phyloP scores from a whole-genome alignment of 1,140 invertebrate genomes.

The Ephestia elutella region DNA sequence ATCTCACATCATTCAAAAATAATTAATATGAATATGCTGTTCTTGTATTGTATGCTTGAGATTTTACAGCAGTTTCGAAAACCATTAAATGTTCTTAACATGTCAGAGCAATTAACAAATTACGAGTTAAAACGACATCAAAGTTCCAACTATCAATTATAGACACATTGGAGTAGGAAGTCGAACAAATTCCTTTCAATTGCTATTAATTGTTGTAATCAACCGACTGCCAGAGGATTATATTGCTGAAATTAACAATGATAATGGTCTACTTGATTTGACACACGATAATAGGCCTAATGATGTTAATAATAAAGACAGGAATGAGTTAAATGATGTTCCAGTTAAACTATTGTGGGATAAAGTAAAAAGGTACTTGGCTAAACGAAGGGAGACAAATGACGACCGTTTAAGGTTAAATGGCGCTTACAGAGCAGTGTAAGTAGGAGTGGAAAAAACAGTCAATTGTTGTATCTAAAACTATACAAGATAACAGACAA shows the following conservation, averaged over 20 bases:
- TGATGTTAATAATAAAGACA: constrained; percentile 18
- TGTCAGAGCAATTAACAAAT: not conserved
- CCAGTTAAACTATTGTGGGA: constrained; percentile 21
- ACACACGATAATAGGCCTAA: constrained; percentile 23
- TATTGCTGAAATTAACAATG: constrained; percentile 50
- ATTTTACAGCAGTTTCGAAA: not conserved
- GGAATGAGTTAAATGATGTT: constrained; percentile 15
- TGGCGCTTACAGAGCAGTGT: constrained; percentile 34
- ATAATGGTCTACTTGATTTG: constrained; percentile 23
- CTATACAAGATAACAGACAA: not conserved
- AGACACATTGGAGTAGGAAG: constrained; percentile 38
- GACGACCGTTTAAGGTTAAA: constrained; percentile 37
- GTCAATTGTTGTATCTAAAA: not conserved
- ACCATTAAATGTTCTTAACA: not conserved
- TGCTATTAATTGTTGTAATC: constrained; percentile 70
- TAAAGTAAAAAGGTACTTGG: constrained; percentile 34
- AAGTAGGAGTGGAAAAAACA: constrained; percentile 17
- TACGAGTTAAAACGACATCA: constrained; percentile 3
- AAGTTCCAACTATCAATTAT: constrained; percentile 5
- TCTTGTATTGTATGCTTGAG: not conserved
- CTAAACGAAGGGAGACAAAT: constrained; percentile 34
- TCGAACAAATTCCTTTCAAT: constrained; percentile 63
- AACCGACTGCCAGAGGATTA: constrained; percentile 61
- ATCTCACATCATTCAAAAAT: too few species aligned
- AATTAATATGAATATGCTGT: too few species aligned